Base-by-base conservation (phyloP, 2,888 invertebrate species). In the Aspidiotus destructor region DNA sequence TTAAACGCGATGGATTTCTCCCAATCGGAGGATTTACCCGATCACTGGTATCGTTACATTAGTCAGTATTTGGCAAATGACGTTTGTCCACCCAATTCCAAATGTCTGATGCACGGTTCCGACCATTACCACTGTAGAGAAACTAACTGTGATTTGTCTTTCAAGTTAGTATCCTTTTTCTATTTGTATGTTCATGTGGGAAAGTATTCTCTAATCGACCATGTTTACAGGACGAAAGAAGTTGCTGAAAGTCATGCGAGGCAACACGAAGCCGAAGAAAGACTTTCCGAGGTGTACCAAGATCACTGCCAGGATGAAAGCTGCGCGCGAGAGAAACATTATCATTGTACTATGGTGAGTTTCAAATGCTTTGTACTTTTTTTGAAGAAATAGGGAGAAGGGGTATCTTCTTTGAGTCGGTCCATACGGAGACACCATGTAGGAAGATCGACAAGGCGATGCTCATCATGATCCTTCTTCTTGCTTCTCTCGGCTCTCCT, bases 51-150 rank as follows among this genome's bases (percentile, higher is more conserved):
- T 48, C 71, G 72, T 15, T 73, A 70, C 67, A 72, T 74, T 42
- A 71, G 71, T 28, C 70, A 70, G 42, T 73, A 70, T 61, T 17
- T 42, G 53, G 62, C 52, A n/a, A 28, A 17, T 16, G 62, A 62
- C 28, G 64, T 54, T 17, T 70, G 70, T 53, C 58, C 58, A 41
- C 58, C 67, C 28, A 67, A 69, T n/a, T 48, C 63, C n/a, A 71
- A 70, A 54, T 74, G 74, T 60, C 69, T 70, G 3, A 69, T 73
- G 15, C 70, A 71, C 67, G 73, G 72, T 53, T 71, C 71, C 11
- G 92, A 92, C 72, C 94, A 94, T 76, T 92, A 88, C 76, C 93
- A 94, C 75, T 94, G 94, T 77, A 82, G 86, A 72, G 85, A 87
- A 9, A 87, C 89, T 72, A 82, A 84, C 69, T 91, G 90, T 76